These are phyloP conservation scores for Triplophysa dalaica DNA, from an alignment of 2,113 vertebrate species.

Conservation along the genomic window DNA sequence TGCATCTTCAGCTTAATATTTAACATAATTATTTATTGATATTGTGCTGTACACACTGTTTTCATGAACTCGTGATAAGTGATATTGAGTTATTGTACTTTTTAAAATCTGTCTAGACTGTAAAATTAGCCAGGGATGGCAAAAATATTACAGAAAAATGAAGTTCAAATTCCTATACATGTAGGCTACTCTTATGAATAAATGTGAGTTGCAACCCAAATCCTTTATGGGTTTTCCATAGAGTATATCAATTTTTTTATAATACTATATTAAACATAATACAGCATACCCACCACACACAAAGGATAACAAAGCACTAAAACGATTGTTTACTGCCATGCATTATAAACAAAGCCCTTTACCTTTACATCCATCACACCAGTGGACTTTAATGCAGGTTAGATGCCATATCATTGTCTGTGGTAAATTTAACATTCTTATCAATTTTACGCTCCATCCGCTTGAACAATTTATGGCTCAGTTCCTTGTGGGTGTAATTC, in stretches of 20 bases:
- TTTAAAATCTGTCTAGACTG: too few relatives aligned
- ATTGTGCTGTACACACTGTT: not conserved
- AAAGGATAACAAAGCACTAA: not conserved
- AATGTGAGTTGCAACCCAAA: too few relatives aligned
- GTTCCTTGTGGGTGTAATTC: constrained; percentile 53
- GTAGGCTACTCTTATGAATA: too few relatives aligned
- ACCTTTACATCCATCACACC: not conserved
- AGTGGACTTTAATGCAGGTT: not conserved
- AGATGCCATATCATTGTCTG: not conserved
- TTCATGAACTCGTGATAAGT: constrained; percentile 3
- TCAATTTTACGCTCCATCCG: constrained; percentile 59
- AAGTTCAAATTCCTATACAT: too few relatives aligned
- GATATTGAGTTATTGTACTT: not conserved
- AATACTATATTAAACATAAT: too few relatives aligned
- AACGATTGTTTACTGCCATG: not conserved
- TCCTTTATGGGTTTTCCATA: too few relatives aligned
- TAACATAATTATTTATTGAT: not conserved
- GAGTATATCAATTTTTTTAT: too few relatives aligned
- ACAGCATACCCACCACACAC: too few relatives aligned
- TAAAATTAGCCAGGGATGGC: not conserved
- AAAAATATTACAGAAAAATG: too few relatives aligned
- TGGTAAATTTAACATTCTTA: constrained; percentile 52
- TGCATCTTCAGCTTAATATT: too few relatives aligned
- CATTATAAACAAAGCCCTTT: not conserved
- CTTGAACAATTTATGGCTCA: constrained; percentile 66